A percentile compares a stretch with the other conserved stretches of the same genome.
phyloP scores from a whole-genome alignment of 2,888 invertebrate species.

The Elysia crispata region DNA sequence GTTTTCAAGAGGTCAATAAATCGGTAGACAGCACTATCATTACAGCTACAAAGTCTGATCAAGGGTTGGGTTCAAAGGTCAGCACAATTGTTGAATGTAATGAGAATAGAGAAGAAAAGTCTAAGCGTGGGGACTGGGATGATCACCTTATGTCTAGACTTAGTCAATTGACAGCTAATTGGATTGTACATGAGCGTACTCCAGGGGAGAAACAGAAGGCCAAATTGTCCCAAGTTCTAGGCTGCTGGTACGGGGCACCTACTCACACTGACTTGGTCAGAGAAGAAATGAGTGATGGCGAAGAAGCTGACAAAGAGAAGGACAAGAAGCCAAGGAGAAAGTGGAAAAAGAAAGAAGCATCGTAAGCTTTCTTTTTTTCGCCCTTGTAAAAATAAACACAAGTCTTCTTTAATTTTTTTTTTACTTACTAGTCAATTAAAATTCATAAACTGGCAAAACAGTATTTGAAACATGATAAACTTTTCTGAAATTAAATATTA shows the following conservation, averaged over 20 bases:
- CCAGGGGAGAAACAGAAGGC: slow-evolving; percentile 58
- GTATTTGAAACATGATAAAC: background rate
- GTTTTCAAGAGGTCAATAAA: too few relatives aligned
- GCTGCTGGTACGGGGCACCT: slow-evolving; percentile 69
- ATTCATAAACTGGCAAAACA: too few relatives aligned
- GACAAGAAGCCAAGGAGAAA: slow-evolving; percentile 58
- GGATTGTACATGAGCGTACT: slow-evolving; percentile 72
- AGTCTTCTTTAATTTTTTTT: background rate
- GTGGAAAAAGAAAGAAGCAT: slow-evolving; percentile 59
- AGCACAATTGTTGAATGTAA: slow-evolving; percentile 9
- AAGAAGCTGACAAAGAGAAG: slow-evolving; percentile 54
- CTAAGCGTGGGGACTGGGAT: slow-evolving; percentile 71
- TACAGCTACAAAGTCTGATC: background rate
- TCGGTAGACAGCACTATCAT: background rate
- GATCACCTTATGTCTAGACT: slow-evolving; percentile 73
- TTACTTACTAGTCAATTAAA: background rate
- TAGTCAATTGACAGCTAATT: slow-evolving; percentile 74
- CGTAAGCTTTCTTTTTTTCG: slow-evolving; percentile 55
- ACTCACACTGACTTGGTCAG: slow-evolving; percentile 69
- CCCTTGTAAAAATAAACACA: background rate
- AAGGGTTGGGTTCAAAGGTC: background rate
- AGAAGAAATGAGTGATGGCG: slow-evolving; percentile 67
- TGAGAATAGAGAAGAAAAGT: slow-evolving; percentile 21
- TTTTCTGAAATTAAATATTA: background rate
- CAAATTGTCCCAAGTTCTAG: slow-evolving; percentile 62